Conservation (phyloP, 2,888 invertebrate species). For the Tetragonula carbonaria region DNA sequence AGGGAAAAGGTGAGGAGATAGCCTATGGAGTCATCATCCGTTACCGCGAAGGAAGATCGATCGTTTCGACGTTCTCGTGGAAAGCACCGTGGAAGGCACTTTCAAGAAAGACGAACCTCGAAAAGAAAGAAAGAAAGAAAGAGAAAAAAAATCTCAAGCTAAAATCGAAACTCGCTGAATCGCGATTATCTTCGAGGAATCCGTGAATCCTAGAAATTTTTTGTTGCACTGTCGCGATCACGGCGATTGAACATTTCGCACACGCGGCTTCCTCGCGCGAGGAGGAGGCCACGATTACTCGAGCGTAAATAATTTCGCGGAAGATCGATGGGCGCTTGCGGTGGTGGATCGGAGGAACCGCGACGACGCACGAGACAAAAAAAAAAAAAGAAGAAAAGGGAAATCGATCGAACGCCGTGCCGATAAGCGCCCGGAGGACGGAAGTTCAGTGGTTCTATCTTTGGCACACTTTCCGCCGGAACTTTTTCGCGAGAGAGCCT, state of each 20-base stretch:
- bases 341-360: neutral
- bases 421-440: constrained; percentile 29
- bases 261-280: neutral
- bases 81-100: neutral
- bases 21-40: too few species aligned
- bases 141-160: too few species aligned
- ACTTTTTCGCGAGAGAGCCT: constrained; percentile 22
- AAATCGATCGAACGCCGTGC: constrained; percentile 19
- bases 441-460: constrained; percentile 22
- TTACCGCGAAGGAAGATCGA: neutral
- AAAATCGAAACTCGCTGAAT: neutral
- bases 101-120: neutral
- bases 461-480: constrained; percentile 21
- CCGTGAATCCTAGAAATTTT: neutral
- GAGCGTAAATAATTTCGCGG: constrained; percentile 24
- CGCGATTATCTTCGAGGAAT: neutral
- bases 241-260: neutral
- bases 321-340: constrained; percentile 9
- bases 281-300: neutral
- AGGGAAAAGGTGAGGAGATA: too few species aligned
- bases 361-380: neutral
- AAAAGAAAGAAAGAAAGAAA: neutral
- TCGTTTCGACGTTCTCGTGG: neutral
- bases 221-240: neutral
- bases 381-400: neutral